Evolutionary conservation across 2,797 vertebrate species (phyloP), one percentile per base, ranked within the genome.

Genomic region (Gallinago stenura): DNA sequence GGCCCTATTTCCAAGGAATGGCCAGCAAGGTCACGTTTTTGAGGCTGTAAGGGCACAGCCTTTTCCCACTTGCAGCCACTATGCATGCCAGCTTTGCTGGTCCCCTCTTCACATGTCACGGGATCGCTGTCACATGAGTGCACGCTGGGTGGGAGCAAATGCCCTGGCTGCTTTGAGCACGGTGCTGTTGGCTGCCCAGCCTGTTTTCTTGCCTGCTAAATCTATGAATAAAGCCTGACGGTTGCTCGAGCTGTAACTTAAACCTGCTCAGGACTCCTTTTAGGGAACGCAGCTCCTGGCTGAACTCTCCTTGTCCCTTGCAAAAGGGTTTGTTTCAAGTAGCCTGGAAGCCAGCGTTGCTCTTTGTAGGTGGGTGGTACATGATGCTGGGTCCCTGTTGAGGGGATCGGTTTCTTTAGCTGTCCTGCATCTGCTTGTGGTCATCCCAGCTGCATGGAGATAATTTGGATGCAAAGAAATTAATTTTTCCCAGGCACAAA

Each of bases 221-320:
- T 93, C 82, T 91, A 50, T 69, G 77, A 90, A 86, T 61, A 68
- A 80, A 91, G 57, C 45, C 41, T 78, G 90, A 93, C 0, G 13
- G 53, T 46, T 39, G 54, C 83, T 90, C 0, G 9, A 94, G 69
- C n/a, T 88, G 87, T 94, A 95, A 95, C 66, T 61, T 61, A 87
- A 93, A 84, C 91, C 76, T 33, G 8, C 58, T 51, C 56, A 50
- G 24, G 65, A 28, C 50, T 71, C 50, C 22, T 26, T 37, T 39
- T 69, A 45, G 7, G 56, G 43, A 57, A 66, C 31, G 3, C n/a
- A 57, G 64, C 35, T 91, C 48, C 57, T 78, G 83, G 53, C 83
- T 95, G 86, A 95, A 41, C 83, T 64, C 41, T 68, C 33, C 72
- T 54, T 88, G 50, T 8, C 73, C 75, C 83, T 65, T 25, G 54